These are phyloP conservation scores for Mesocricetus auratus DNA, from an alignment of 2,113 vertebrate genomes.

Conservation along the genomic window DNA sequence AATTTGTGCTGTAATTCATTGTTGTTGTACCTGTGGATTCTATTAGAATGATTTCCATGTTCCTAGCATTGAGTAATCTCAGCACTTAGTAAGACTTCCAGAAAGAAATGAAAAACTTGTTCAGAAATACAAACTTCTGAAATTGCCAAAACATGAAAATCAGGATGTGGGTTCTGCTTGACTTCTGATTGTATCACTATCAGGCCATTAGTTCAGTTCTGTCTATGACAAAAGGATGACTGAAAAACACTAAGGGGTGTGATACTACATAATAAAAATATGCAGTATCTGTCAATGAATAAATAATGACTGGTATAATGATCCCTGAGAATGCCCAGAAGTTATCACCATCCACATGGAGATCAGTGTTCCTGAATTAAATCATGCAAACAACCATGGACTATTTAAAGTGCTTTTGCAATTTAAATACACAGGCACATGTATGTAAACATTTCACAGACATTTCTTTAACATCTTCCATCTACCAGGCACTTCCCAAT, in stretches of 20 bases:
- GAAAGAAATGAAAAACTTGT: constrained; percentile 23
- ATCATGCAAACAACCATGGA: neutral
- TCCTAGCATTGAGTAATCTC: neutral
- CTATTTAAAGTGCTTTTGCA: neutral
- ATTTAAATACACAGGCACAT: neutral
- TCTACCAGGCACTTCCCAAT: neutral
- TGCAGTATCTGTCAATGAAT: neutral
- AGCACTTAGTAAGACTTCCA: neutral
- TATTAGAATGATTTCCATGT: constrained; percentile 6
- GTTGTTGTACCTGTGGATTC: neutral
- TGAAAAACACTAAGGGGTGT: neutral
- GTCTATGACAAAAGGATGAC: neutral
- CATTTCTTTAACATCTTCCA: neutral
- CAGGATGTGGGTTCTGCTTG: neutral
- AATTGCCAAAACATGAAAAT: constrained; percentile 15
- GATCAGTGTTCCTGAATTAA: neutral
- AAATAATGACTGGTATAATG: neutral
- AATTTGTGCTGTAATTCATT: neutral
- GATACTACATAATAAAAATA: neutral
- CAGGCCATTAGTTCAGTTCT: neutral
- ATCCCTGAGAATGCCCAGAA: neutral
- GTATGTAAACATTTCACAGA: neutral
- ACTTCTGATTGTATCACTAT: neutral
- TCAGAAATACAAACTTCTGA: neutral
- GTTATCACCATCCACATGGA: neutral